These are phyloP conservation scores for Poliocrania exsul DNA, from an alignment of 2,797 vertebrate genomes.

Conservation along the genomic window DNA sequence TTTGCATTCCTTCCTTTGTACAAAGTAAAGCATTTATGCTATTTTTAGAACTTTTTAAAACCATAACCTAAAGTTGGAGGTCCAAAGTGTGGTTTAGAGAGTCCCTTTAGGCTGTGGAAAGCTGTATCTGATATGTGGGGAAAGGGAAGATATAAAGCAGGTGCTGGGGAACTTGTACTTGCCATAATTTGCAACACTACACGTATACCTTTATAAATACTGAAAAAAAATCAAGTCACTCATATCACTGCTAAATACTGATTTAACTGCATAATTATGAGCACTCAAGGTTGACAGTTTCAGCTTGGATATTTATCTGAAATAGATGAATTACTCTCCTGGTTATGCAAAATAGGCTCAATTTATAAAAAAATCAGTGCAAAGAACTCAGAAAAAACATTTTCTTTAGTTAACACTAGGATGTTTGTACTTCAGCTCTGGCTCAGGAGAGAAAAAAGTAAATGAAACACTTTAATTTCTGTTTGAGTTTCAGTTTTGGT, in stretches of 20 bases:
- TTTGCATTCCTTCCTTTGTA: not conserved
- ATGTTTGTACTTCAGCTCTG: not conserved
- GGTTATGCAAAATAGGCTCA: not conserved
- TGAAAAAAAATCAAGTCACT: not conserved
- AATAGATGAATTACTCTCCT: not conserved
- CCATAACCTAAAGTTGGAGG: not conserved
- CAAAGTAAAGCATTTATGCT: not conserved
- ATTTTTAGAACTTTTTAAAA: not conserved
- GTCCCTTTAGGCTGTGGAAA: not conserved
- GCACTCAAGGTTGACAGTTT: not conserved
- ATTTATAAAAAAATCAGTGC: not conserved
- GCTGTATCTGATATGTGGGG: accelerated
- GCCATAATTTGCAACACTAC: not conserved
- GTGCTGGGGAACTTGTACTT: not conserved
- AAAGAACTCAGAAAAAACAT: not conserved
- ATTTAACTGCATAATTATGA: not conserved
- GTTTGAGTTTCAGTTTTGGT: constrained; percentile 1
- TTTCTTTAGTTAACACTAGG: not conserved
- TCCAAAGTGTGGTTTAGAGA: not conserved
- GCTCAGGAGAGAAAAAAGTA: not conserved
- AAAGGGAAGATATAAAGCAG: not conserved
- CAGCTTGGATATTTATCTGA: not conserved
- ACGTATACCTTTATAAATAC: not conserved
- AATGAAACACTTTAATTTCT: not conserved
- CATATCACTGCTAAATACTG: not conserved